Percentiles rank a stretch among this genome's conserved stretches.
phyloP scores from a whole-genome alignment of 1,140 invertebrate species.

The roundworm (Caenorhabditis elegans) region DNA sequence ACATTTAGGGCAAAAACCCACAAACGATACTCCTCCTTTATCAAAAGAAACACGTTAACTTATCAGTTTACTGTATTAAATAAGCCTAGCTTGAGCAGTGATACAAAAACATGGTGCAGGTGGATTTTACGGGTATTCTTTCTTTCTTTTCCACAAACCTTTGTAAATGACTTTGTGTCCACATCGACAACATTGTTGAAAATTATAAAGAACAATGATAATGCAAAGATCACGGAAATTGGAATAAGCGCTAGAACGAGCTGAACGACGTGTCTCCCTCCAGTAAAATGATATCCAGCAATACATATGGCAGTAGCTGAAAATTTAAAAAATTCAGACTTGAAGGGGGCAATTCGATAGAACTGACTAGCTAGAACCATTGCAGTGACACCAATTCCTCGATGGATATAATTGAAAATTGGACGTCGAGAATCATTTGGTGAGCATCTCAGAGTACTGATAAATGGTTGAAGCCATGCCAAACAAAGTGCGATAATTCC shows the following conservation, averaged over 20 bases:
- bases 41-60: too few relatives aligned
- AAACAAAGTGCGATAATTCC: slow-evolving; percentile 37
- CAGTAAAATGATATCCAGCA: slow-evolving; percentile 8
- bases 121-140: too few relatives aligned
- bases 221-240: background rate
- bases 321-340: background rate
- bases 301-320: slow-evolving; percentile 33
- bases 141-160: background rate
- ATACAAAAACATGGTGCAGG: background rate
- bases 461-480: slow-evolving; percentile 42
- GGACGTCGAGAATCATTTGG: slow-evolving; percentile 30
- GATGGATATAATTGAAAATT: slow-evolving; percentile 39
- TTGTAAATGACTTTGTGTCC: background rate
- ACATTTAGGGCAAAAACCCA: too few relatives aligned
- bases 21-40: too few relatives aligned
- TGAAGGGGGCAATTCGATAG: too few relatives aligned
- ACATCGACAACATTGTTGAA: slow-evolving; percentile 9
- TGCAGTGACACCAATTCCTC: slow-evolving; percentile 27
- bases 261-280: background rate
- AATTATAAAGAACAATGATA: background rate
- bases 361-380: slow-evolving; percentile 38
- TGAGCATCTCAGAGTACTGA: slow-evolving; percentile 32
- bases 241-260: slow-evolving; percentile 28
- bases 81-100: too few relatives aligned
- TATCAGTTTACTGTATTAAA: too few relatives aligned